phyloP scores from a whole-genome alignment of 2,797 vertebrate species.

The Coranthus polyacanthus region DNA sequence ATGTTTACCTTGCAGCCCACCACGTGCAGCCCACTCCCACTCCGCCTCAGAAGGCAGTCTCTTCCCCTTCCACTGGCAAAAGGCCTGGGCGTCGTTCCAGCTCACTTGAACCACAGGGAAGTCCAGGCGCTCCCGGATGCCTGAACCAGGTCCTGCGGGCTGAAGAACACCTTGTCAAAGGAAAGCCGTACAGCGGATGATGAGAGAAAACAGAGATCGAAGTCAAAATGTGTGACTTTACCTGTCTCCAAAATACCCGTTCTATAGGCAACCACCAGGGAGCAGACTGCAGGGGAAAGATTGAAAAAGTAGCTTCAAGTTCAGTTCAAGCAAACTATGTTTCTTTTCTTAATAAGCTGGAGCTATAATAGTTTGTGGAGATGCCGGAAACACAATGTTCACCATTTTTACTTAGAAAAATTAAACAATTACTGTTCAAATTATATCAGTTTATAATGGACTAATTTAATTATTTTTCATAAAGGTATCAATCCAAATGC shows the following conservation, averaged over 20 bases:
- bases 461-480: not conserved
- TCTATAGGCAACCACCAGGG: constrained; percentile 97
- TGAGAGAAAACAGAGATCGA: not conserved
- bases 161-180: constrained; percentile 47
- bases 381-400: too few relatives aligned
- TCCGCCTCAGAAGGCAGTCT: constrained; percentile 92
- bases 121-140: constrained; percentile 89
- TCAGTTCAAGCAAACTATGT: not conserved
- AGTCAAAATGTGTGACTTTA: constrained; percentile 57
- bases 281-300: constrained; percentile 84
- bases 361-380: too few relatives aligned
- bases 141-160: constrained; percentile 93
- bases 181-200: too few relatives aligned
- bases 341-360: too few relatives aligned
- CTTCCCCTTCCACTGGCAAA: constrained; percentile 90
- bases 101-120: constrained; percentile 96
- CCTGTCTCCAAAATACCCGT: constrained; percentile 96
- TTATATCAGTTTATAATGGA: not conserved
- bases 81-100: constrained; percentile 94
- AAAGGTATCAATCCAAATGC: not conserved
- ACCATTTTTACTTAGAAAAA: too few relatives aligned
- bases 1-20: constrained; percentile 91
- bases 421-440: too few relatives aligned
- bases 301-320: not conserved
- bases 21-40: constrained; percentile 96